These are phyloP conservation scores for Trissolcus japonicus DNA, from an alignment of 2,888 invertebrate species.

Conservation along the genomic window DNA sequence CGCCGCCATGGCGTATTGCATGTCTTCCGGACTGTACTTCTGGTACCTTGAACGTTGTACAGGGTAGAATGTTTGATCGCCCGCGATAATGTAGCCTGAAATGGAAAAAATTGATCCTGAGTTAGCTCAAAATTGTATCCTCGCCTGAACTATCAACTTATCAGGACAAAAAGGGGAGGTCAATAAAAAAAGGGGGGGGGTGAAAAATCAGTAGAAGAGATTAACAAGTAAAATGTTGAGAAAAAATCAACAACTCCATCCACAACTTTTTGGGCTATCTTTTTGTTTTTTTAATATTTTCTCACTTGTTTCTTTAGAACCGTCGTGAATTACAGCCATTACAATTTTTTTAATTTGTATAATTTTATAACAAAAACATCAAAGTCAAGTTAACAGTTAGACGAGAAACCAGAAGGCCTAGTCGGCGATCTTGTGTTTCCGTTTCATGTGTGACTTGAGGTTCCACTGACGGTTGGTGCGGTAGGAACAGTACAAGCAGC, in stretches of 20 bases:
- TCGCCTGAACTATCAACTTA: no score
- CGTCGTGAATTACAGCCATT: neutral
- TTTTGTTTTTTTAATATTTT: no score
- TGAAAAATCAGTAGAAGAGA: no score
- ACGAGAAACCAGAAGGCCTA: neutral
- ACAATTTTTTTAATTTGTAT: neutral
- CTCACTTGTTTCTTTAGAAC: neutral
- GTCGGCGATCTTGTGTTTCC: constrained; percentile 60
- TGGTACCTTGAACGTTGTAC: constrained; percentile 33
- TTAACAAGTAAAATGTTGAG: no score
- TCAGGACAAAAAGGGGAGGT: no score
- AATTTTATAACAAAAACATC: neutral
- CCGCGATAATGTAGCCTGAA: no score
- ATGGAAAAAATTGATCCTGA: no score
- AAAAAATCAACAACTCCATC: no score
- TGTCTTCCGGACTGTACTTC: constrained; percentile 36
- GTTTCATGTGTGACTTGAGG: constrained; percentile 65
- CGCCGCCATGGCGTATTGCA: constrained; percentile 64
- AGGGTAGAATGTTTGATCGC: no score
- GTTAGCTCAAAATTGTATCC: no score
- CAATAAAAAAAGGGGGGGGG: no score
- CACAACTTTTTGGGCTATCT: no score
- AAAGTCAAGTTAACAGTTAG: neutral
- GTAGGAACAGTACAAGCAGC: constrained; percentile 70
- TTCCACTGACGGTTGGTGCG: constrained; percentile 65